Evolutionary conservation across 2,888 invertebrate genomes (phyloP).

Genomic region (Fragum whitleyi): DNA sequence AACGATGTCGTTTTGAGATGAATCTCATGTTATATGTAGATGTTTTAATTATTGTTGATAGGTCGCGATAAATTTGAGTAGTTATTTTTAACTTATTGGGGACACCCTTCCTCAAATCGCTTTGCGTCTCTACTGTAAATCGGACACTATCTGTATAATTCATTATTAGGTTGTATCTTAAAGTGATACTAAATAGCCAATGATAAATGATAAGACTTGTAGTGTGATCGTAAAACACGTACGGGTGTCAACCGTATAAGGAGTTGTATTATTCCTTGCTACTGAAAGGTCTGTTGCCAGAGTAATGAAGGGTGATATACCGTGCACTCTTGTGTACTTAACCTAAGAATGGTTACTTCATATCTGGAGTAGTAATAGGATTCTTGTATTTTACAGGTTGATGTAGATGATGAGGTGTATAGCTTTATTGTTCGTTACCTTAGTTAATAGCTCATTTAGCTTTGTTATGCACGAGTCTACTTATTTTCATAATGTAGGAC

Average conservation of each 20-base stretch:
- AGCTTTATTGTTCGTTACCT: constrained; percentile 7
- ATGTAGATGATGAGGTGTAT: not conserved
- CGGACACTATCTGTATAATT: not conserved
- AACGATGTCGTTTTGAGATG: not conserved
- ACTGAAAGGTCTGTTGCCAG: not conserved
- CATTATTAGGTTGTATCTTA: not conserved
- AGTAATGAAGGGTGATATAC: not conserved
- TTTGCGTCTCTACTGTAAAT: not conserved
- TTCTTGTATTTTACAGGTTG: constrained; percentile 10
- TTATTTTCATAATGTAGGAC: constrained; percentile 12
- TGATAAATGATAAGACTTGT: not conserved
- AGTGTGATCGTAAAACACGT: not conserved
- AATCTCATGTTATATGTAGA: not conserved
- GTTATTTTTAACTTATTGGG: not conserved
- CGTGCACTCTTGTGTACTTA: not conserved
- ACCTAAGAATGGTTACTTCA: not conserved
- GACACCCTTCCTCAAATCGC: not conserved
- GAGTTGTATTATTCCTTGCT: not conserved
- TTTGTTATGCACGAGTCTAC: constrained; percentile 9
- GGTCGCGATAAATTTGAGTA: constrained; percentile 2
- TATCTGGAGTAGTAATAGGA: constrained; percentile 4
- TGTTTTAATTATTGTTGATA: not conserved
- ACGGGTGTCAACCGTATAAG: not conserved
- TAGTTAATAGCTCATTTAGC: not conserved
- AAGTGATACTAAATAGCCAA: constrained; percentile 1